A percentile compares a stretch with the other conserved stretches of the same genome.
Conservation (phyloP, 2,113 vertebrate genomes). For the Craseonycteris thonglongyai region DNA sequence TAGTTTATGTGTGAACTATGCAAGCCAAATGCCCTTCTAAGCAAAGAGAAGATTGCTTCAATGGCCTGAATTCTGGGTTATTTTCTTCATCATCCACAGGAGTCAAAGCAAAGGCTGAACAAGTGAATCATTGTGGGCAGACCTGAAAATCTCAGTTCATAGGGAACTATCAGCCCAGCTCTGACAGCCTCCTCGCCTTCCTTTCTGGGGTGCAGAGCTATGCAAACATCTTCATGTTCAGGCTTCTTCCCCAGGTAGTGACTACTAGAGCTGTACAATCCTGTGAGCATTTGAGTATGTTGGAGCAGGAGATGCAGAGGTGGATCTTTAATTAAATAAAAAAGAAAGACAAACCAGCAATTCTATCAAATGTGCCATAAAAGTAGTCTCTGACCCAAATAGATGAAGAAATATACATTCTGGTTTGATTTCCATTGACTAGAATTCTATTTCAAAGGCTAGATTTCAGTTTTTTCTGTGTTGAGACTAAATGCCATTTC, state of each 20-base stretch:
- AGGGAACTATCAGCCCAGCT: too few relatives aligned
- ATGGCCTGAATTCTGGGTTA: background rate
- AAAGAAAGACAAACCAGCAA: background rate
- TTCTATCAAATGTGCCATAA: background rate
- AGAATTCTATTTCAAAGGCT: background rate
- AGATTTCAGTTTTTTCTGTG: background rate
- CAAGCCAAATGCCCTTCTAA: background rate
- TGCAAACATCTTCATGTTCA: background rate
- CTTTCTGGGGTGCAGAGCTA: background rate
- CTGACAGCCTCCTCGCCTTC: background rate
- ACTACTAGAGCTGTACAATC: rapidly evolving
- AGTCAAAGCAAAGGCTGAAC: background rate
- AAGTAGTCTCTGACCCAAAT: background rate
- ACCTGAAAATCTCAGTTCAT: background rate
- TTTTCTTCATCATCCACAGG: background rate
- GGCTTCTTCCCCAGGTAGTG: background rate
- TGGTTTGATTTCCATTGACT: background rate
- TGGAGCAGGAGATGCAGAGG: background rate
- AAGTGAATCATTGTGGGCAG: background rate
- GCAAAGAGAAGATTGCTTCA: background rate
- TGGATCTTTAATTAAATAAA: background rate
- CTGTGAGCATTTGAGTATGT: background rate
- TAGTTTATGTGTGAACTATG: background rate
- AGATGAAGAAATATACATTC: background rate
- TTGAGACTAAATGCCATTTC: background rate